phyloP scores from a whole-genome alignment of 2,888 invertebrate species.

The Ophioninae sp. region DNA sequence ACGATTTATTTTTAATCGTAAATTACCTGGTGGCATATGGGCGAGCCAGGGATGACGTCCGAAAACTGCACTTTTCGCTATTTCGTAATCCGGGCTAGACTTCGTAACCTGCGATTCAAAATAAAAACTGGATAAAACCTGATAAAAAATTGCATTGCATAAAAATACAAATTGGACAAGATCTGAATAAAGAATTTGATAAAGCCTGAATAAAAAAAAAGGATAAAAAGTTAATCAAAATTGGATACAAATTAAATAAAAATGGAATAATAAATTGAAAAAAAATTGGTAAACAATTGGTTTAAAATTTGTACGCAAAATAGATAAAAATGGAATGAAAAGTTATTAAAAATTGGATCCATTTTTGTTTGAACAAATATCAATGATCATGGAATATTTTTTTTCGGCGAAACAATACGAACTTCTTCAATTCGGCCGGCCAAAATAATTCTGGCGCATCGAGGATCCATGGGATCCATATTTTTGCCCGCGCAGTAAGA shows the following conservation, averaged over 20 bases:
- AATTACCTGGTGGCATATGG: conserved; percentile 85
- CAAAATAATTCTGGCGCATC: conserved; percentile 88
- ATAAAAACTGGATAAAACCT: neutral
- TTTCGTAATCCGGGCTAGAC: conserved; percentile 82
- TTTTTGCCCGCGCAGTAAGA: conserved; percentile 85
- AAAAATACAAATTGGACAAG: no score
- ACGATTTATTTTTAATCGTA: no score
- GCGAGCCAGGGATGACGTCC: conserved; percentile 88
- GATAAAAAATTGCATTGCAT: no score
- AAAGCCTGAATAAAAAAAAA: no score
- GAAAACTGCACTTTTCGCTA: conserved; percentile 84
- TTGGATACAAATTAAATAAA: neutral
- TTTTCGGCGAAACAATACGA: conserved; percentile 60
- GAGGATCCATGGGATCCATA: conserved; percentile 89
- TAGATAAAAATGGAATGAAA: no score
- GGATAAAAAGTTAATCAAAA: no score
- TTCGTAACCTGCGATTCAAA: conserved; percentile 82
- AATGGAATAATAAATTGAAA: neutral
- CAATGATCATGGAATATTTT: neutral
- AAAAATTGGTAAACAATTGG: neutral
- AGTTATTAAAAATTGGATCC: no score
- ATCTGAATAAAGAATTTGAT: no score
- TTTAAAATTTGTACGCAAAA: neutral
- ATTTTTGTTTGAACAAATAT: neutral
- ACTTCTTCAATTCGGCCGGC: conserved; percentile 87